Percentiles rank a stretch among this genome's conserved stretches.
Evolutionary conservation across 1,140 invertebrate species (phyloP).

Genomic region (Trialeurodes vaporariorum): DNA sequence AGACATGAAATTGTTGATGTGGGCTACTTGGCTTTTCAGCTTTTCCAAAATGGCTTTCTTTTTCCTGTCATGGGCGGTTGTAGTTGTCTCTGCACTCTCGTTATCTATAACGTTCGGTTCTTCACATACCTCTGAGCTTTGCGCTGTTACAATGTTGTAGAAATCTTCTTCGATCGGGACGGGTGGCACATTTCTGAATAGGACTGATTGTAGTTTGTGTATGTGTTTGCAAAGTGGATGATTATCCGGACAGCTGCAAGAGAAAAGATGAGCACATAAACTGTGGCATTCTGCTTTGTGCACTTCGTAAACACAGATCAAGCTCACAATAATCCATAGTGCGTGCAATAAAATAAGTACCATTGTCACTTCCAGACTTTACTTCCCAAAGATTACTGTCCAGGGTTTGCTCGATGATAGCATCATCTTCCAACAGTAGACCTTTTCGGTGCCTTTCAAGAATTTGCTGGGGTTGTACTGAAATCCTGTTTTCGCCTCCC

Average conservation of each 20-base stretch:
- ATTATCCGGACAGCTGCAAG: not conserved
- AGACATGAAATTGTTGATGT: not conserved
- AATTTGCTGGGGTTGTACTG: not conserved
- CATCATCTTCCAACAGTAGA: not conserved
- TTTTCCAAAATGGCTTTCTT: not conserved
- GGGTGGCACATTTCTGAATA: not conserved
- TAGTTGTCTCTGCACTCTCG: not conserved
- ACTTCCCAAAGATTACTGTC: not conserved
- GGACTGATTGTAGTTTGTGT: not conserved
- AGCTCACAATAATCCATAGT: not conserved
- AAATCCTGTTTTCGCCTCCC: not conserved
- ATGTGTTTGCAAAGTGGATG: not conserved
- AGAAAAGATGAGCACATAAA: not conserved
- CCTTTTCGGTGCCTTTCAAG: not conserved
- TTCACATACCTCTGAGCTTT: not conserved
- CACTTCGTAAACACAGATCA: not conserved
- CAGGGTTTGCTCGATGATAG: not conserved
- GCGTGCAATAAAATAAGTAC: not conserved
- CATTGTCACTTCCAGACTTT: not conserved
- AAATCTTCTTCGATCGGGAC: not conserved
- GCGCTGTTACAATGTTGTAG: not conserved
- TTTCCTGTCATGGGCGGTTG: not conserved
- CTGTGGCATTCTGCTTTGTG: not conserved
- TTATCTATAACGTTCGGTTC: not conserved
- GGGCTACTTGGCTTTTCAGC: not conserved